Conservation (phyloP, 1,140 invertebrate species). For the Rhopalosiphum padi region DNA sequence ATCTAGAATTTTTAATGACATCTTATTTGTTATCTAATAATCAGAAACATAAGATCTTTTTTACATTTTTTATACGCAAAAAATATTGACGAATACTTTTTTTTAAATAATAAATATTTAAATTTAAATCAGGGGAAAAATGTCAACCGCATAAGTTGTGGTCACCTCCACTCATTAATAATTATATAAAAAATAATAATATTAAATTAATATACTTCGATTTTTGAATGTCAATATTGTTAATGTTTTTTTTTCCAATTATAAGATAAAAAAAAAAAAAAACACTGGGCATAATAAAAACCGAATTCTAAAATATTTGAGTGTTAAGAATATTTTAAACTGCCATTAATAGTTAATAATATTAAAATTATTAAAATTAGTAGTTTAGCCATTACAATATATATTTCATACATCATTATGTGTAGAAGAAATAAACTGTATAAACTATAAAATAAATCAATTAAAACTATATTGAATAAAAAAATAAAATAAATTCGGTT, state of each 20-base stretch:
- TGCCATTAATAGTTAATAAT: neutral
- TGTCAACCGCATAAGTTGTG: neutral
- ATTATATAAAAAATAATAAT: no score
- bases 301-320: neutral
- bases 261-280: neutral
- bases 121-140: neutral
- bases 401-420: neutral
- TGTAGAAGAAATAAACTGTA: neutral
- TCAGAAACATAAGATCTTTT: neutral
- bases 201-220: neutral
- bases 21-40: neutral
- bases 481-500: neutral
- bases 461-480: conserved; percentile 2
- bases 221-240: neutral
- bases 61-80: neutral
- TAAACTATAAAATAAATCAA: neutral
- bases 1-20: neutral
- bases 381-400: neutral
- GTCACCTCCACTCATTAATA: no score
- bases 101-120: neutral
- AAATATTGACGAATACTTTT: neutral
- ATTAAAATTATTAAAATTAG: neutral
- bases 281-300: neutral
- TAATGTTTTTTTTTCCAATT: neutral
- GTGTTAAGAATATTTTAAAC: neutral